Percentiles rank a stretch among this genome's conserved stretches.
Evolutionary conservation across 2,888 invertebrate genomes (phyloP).

Genomic region (Chromoteleia sp.): DNA sequence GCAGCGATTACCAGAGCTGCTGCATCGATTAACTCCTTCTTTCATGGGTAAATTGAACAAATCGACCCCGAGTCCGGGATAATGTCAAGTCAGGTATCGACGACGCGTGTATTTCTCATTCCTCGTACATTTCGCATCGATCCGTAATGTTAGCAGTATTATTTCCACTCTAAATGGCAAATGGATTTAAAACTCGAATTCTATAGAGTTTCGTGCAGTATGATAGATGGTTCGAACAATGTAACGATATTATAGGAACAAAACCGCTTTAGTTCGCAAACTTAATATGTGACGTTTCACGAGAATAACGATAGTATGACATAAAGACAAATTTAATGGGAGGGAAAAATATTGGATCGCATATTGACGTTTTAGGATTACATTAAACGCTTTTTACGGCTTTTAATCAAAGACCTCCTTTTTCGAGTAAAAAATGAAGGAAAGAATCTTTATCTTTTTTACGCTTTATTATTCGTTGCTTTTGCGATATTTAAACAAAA

Average conservation of each 20-base stretch:
- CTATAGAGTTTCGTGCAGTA: conserved; percentile 26
- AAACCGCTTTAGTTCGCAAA: conserved; percentile 32
- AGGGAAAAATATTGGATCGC: conserved; percentile 34
- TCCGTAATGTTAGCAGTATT: conserved; percentile 45
- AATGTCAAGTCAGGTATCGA: conserved; percentile 51
- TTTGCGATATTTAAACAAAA: too few species aligned
- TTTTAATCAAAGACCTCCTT: conserved; percentile 1
- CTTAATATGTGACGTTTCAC: conserved; percentile 28
- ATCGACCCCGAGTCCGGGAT: conserved; percentile 48
- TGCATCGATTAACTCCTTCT: conserved; percentile 59
- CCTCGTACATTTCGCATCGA: conserved; percentile 45
- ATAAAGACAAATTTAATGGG: conserved; percentile 40
- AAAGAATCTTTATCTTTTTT: too few species aligned
- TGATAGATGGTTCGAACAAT: conserved; percentile 39
- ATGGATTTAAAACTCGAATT: conserved; percentile 47
- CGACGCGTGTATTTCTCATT: conserved; percentile 52
- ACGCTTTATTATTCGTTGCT: too few species aligned
- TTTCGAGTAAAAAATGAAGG: background rate
- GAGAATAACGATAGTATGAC: conserved; percentile 21
- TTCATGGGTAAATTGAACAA: conserved; percentile 55
- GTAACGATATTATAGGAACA: conserved; percentile 30
- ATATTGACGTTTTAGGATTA: conserved; percentile 29
- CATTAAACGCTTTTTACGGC: conserved; percentile 16
- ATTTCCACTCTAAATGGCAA: conserved; percentile 51
- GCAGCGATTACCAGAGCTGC: conserved; percentile 45